Evolutionary conservation across 2,888 invertebrate species (phyloP).

Genomic region (Drosophila mimetica): DNA sequence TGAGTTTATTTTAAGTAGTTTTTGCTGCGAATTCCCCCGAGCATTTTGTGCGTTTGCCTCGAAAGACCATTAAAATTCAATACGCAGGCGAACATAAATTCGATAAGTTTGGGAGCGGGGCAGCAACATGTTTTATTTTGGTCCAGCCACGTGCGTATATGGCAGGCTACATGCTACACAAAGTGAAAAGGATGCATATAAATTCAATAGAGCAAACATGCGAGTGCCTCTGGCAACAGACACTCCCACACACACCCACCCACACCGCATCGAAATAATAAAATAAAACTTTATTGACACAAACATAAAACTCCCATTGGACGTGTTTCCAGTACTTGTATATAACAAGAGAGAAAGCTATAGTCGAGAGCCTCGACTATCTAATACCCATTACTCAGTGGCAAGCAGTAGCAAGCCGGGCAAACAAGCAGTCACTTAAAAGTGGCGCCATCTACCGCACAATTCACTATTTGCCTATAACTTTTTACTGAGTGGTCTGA

Average conservation of each 20-base stretch:
- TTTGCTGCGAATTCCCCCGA: constrained; percentile 60
- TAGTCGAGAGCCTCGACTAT: too few species aligned
- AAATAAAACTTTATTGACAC: constrained; percentile 79
- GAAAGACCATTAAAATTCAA: constrained; percentile 74
- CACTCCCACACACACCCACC: neutral
- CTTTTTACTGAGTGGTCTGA: too few species aligned
- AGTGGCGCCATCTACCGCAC: too few species aligned
- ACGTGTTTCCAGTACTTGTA: too few species aligned
- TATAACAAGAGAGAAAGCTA: too few species aligned
- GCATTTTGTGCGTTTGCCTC: constrained; percentile 57
- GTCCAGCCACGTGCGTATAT: constrained; percentile 57
- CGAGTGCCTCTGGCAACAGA: constrained; percentile 49
- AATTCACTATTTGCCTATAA: too few species aligned
- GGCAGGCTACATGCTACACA: neutral
- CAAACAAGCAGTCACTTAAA: too few species aligned
- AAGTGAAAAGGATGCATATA: constrained; percentile 39
- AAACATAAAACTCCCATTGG: constrained; percentile 71
- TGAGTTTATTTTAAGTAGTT: constrained; percentile 77
- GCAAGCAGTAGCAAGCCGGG: too few species aligned
- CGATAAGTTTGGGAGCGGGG: constrained; percentile 71
- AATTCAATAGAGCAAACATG: constrained; percentile 73
- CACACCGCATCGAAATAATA: constrained; percentile 62
- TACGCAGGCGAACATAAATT: constrained; percentile 76
- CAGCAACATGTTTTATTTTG: constrained; percentile 76
- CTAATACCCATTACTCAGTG: too few species aligned